Base-by-base conservation (phyloP, 2,113 vertebrate species). In the Salvelinus sp. region DNA sequence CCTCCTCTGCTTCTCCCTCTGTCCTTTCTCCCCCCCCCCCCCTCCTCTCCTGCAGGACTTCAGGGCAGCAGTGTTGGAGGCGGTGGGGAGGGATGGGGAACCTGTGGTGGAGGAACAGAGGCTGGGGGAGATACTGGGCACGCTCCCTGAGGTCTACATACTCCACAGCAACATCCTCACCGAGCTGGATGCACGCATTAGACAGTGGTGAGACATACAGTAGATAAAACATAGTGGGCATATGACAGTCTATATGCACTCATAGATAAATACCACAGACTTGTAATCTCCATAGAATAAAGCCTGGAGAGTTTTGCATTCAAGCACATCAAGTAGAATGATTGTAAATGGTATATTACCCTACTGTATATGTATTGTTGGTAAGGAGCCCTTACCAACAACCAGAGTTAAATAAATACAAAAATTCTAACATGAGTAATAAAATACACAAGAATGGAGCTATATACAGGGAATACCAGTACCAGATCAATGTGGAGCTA, bases 131-230 rank as follows among this genome's bases (percentile, higher is more conserved):
- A 94, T 96, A 69, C 88, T 99, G 84, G 90, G 89, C 2, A 89
- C 93, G 18, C 92, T 99, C 67, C 95, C 95, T 5, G 92, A 95
- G 85, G 94, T 96, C 79, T 93, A 91, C 76, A 82, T 90, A 71
- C 92, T 99, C 27, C 97, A 99, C 86, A 95, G 90, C 85, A 93
- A 93, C 80, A 93, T 98, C 81, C 88, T 97, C 63, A 81, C 83
- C 28, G 95, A 96, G 78, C 90, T 99, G 88, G 95, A 95, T 76
- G 91, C 94, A 22, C 94, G 93, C 80, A 89, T 98, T 68, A 83
- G 85, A 63, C 93, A 95, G 78, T 98, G 97, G 98, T 97, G 91
- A 91, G 91, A 58, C 68, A 69, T 20, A n/a, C 66, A 68, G 16
- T 33, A 18, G 30, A 20, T 33, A 9, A 33, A 33, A 18, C 28